phyloP scores from a whole-genome alignment of 2,888 invertebrate species.

The Lampropteryx suffumata region DNA sequence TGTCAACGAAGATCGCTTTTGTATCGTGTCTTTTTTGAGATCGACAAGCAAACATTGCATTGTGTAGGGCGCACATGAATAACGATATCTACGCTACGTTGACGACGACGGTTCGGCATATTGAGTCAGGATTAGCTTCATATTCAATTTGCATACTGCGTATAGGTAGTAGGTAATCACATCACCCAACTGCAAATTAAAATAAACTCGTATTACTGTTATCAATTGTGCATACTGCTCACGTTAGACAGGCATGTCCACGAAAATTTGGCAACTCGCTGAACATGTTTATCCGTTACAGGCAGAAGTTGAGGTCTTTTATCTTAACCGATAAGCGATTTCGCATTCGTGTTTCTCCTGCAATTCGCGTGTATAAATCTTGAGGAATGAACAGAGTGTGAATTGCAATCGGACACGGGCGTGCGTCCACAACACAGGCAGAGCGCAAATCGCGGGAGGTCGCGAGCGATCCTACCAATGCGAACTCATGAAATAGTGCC shows the following conservation, averaged over 20 bases:
- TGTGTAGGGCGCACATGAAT: slow-evolving; percentile 70
- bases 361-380: slow-evolving; percentile 69
- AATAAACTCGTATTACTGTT: slow-evolving; percentile 39
- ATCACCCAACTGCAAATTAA: slow-evolving; percentile 38
- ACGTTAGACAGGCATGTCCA: slow-evolving; percentile 8
- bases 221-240: slow-evolving; percentile 35
- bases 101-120: slow-evolving; percentile 62
- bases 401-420: slow-evolving; percentile 65
- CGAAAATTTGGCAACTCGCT: slow-evolving; percentile 38
- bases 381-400: slow-evolving; percentile 62
- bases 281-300: slow-evolving; percentile 33
- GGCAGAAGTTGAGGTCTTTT: slow-evolving; percentile 34
- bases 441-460: slow-evolving; percentile 68
- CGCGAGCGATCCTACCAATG: slow-evolving; percentile 71
- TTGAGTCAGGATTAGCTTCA: slow-evolving; percentile 58
- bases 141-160: slow-evolving; percentile 69
- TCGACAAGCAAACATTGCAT: slow-evolving; percentile 76
- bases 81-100: slow-evolving; percentile 59
- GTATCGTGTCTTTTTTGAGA: slow-evolving; percentile 59
- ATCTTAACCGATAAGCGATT: slow-evolving; percentile 63
- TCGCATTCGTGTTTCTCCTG: slow-evolving; percentile 64
- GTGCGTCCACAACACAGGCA: slow-evolving; percentile 40
- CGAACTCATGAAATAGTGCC: slow-evolving; percentile 79
- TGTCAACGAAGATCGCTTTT: slow-evolving; percentile 63
- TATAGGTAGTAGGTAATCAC: too few relatives aligned